Evolutionary conservation across 2,113 vertebrate species (phyloP).

Genomic region (Australoheros scitulus): DNA sequence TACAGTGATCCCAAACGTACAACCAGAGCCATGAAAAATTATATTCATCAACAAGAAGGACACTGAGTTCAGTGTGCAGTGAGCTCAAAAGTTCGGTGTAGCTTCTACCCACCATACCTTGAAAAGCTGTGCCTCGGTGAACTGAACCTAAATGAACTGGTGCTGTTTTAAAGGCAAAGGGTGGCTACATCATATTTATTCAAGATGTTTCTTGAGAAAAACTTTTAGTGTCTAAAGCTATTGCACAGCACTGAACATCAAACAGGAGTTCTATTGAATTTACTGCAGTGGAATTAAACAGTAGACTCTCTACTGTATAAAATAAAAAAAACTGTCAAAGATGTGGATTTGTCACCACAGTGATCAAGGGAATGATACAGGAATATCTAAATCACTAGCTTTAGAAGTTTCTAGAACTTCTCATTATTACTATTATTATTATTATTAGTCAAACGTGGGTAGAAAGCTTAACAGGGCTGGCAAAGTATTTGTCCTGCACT

Average conservation of each 20-base stretch:
- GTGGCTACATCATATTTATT: slow-evolving; percentile 5
- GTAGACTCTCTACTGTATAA: not conserved
- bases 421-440: too few relatives aligned
- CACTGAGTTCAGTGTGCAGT: too few relatives aligned
- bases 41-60: too few relatives aligned
- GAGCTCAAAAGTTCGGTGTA: too few relatives aligned
- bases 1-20: not conserved
- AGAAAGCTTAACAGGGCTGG: not conserved
- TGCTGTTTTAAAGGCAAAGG: not conserved
- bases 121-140: not conserved
- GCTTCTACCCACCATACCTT: not conserved
- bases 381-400: not conserved
- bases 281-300: not conserved
- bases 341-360: not conserved
- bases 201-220: not conserved
- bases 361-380: not conserved
- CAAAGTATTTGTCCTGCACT: not conserved
- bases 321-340: not conserved
- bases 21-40: not conserved
- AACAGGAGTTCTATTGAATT: not conserved
- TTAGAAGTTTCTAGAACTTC: not conserved
- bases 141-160: not conserved
- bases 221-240: not conserved
- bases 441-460: not conserved
- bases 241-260: not conserved